phyloP scores from a whole-genome alignment of 2,888 invertebrate species.

The Rhagium mordax region DNA sequence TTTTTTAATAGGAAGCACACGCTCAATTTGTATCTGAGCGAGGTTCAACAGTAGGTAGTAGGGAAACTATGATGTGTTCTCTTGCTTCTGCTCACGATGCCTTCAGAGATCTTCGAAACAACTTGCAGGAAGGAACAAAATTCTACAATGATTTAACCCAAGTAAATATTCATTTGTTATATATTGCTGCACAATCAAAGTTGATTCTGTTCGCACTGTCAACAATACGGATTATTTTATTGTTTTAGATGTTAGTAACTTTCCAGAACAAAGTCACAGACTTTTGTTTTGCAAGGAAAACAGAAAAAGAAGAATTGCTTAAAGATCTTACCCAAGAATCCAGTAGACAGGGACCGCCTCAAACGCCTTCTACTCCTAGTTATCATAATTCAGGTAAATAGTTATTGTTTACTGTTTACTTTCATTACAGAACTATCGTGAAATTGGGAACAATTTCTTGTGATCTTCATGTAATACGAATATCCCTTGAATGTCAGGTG shows the following conservation, averaged over 20 bases:
- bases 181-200: background rate
- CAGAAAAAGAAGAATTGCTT: slow-evolving; percentile 98
- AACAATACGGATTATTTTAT: slow-evolving; percentile 2
- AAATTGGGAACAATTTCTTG: too few relatives aligned
- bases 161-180: slow-evolving; percentile 66
- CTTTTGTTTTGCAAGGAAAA: slow-evolving; percentile 98
- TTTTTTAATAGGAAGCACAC: slow-evolving; percentile 71
- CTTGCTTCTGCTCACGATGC: slow-evolving; percentile 94
- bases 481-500: too few relatives aligned
- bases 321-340: slow-evolving; percentile 92
- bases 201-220: too few relatives aligned
- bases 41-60: slow-evolving; percentile 76
- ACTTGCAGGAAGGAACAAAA: slow-evolving; percentile 96
- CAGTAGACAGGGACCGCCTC: slow-evolving; percentile 75
- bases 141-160: slow-evolving; percentile 95
- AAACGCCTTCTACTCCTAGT: slow-evolving; percentile 74
- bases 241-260: slow-evolving; percentile 85
- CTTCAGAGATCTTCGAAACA: slow-evolving; percentile 90
- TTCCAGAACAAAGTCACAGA: slow-evolving; percentile 99
- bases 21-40: slow-evolving; percentile 76
- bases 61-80: slow-evolving; percentile 87
- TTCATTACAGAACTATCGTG: too few relatives aligned
- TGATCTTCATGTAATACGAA: too few relatives aligned
- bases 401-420: too few relatives aligned
- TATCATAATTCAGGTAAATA: slow-evolving; percentile 68